A percentile compares a stretch with the other conserved stretches of the same genome.
Conservation (phyloP, 2,888 invertebrate genomes). For the Tiliacea aurago region DNA sequence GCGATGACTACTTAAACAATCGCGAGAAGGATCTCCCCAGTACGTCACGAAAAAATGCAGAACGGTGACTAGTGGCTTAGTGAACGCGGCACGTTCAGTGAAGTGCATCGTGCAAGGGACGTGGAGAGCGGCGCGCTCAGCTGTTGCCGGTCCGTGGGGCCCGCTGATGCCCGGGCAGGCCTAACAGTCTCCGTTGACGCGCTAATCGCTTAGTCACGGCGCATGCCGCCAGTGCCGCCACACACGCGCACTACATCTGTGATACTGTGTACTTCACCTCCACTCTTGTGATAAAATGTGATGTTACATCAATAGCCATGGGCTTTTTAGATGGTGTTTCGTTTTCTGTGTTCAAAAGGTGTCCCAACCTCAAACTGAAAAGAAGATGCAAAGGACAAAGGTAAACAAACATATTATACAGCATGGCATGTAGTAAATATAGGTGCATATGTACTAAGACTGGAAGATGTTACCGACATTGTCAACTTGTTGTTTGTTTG, state of each 20-base stretch:
- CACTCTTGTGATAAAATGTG: slow-evolving; percentile 77
- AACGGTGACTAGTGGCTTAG: slow-evolving; percentile 34
- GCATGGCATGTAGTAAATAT: slow-evolving; percentile 13
- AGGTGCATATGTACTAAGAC: slow-evolving; percentile 20
- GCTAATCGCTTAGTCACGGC: slow-evolving; percentile 83
- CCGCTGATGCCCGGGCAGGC: slow-evolving; percentile 57
- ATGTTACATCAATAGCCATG: slow-evolving; percentile 75
- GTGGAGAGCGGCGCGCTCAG: slow-evolving; percentile 58
- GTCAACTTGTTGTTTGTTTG: slow-evolving; percentile 32
- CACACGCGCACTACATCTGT: slow-evolving; percentile 76
- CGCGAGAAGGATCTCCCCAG: slow-evolving; percentile 46
- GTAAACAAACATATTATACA: slow-evolving; percentile 68
- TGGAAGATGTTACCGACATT: slow-evolving; percentile 18
- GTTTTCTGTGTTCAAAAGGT: slow-evolving; percentile 86
- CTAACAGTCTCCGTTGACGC: slow-evolving; percentile 67
- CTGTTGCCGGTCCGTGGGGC: slow-evolving; percentile 60
- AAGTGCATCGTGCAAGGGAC: slow-evolving; percentile 73
- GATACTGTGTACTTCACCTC: slow-evolving; percentile 71
- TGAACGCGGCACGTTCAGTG: slow-evolving; percentile 68
- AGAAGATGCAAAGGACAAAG: slow-evolving; percentile 74
- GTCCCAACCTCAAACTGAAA: slow-evolving; percentile 82
- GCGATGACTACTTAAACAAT: slow-evolving; percentile 43
- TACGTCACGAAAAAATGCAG: slow-evolving; percentile 55
- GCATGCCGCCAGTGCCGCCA: slow-evolving; percentile 74
- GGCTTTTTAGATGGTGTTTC: slow-evolving; percentile 82